Evolutionary conservation across 2,888 invertebrate genomes (phyloP), one percentile per base, ranked within the genome.

Genomic region (Apamea monoglypha): DNA sequence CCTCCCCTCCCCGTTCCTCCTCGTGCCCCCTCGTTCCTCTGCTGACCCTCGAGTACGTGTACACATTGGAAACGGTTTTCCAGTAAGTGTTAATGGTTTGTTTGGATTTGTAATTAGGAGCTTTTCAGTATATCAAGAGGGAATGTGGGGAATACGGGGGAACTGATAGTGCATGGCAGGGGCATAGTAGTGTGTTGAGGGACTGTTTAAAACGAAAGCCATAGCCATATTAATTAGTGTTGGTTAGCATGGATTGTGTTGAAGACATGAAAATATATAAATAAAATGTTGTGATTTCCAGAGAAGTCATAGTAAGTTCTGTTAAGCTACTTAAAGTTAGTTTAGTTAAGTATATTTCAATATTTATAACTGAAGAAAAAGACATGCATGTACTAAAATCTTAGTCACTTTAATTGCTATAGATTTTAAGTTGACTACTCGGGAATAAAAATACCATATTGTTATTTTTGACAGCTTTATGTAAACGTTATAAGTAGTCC

Each of bases 61-160:
- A 91, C 91, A 90, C 90, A 91, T 83, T 87, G 87, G 80, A 86
- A 84, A 87, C 87, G 83, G 85, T 85, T 88, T 86, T 83, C 82
- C 87, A 81, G 88, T 89, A 88, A 91, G 90, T 90, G 91, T 91
- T 91, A 91, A 91, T 92, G 92, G 92, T 92, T 91, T 94, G 94
- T 94, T 95, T 95, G 94, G 89, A 88, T 92, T 92, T 89, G 93
- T 94, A 94, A 95, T 95, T 94, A 93, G 92, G 89, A 87, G 84
- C 84, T 78, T 88, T 87, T 84, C 87, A 85, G 75, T 76, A 86
- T 88, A 81, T 88, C 72, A 59, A 40, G 63, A 40, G 81, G 74
- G 56, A 59, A 59, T 59, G 56, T 59, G 56, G n/a, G 64, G 66
- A 71, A 21, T 71, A 8, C 8, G 25, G 18, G n/a, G 66, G n/a